Base-by-base conservation (phyloP, 2,113 vertebrate genomes). In the human region DNA sequence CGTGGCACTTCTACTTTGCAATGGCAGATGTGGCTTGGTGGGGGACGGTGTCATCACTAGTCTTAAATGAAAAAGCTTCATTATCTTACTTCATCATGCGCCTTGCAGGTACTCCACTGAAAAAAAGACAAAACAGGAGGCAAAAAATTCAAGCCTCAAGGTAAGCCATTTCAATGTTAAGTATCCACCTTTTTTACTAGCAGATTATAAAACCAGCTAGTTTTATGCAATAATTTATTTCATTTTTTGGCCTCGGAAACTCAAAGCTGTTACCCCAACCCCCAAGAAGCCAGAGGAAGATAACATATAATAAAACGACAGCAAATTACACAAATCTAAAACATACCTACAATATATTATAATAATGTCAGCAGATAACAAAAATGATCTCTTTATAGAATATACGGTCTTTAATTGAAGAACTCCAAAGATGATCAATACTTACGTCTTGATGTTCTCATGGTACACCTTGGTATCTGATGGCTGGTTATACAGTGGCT, bases 391-490 rank as follows among this genome's bases (percentile, higher is more conserved):
- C 70, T 96, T 97, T 96, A 97, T 72, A 97, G 70, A 97, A 96
- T 96, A 96, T 79, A 95, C 8, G 78, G 90, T 97, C 85, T 97
- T 97, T 96, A 97, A 97, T 79, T 96, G 78, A 93, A 78, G 93
- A 96, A 97, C 68, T 98, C 90, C 91, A 97, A 93, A 90, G 82
- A 83, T 1, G 70, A 57, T 5, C 40, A 97, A 90, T 98, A 99
- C 99, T 99, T 98, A 99, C 99, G 99, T 99, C 98, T 99, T 99
- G 98, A 99, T 99, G 99, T 99, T 99, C 98, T 99, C 99, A 97
- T 99, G 99, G 98, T 99, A 99, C 91, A 99, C 99, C 98, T 99
- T 99, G 91, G 99, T 99, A 98, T 99, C 99, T 18, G 99, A 99
- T 0, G 99, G 99, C 86, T 99, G 99, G 99, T 99, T 99, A 98